Evolutionary conservation across 2,113 vertebrate species (phyloP).

Genomic region (Maccullochella peelii): DNA sequence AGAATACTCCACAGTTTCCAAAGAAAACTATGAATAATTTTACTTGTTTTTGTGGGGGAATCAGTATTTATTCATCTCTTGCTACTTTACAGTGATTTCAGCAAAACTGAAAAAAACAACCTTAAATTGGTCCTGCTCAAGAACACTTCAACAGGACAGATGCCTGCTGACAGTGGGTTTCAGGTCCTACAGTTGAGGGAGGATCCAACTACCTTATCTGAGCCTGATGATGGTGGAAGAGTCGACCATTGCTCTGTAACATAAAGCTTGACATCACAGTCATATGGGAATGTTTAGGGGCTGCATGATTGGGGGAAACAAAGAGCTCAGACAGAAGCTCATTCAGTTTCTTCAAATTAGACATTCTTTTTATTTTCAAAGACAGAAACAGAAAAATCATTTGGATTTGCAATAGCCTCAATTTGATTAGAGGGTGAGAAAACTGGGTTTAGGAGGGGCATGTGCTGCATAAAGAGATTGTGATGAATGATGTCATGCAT

Average conservation of each 20-base stretch:
- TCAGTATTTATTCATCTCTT: neutral
- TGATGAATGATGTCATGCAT: conserved; percentile 55
- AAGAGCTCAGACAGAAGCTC: neutral
- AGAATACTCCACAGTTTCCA: neutral
- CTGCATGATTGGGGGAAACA: neutral
- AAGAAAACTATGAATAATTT: neutral
- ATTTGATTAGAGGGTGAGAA: conserved; percentile 14
- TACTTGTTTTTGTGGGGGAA: neutral
- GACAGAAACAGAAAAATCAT: neutral
- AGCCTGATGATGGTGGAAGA: conserved; percentile 10
- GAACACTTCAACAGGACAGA: neutral
- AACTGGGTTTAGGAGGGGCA: neutral
- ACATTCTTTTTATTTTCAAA: neutral
- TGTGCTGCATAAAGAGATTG: neutral
- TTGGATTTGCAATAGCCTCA: neutral
- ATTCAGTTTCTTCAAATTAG: neutral
- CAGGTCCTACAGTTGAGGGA: conserved; percentile 3
- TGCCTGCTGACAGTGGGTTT: conserved; percentile 17
- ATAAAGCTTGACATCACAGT: conserved; percentile 52
- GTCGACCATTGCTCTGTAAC: conserved; percentile 26
- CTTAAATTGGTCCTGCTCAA: neutral
- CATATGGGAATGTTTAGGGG: conserved; percentile 67
- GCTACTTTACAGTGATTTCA: neutral
- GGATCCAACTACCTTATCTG: neutral
- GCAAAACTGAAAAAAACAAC: neutral